These are phyloP conservation scores for Chromis chromis DNA, from an alignment of 2,797 vertebrate species.

Conservation along the genomic window DNA sequence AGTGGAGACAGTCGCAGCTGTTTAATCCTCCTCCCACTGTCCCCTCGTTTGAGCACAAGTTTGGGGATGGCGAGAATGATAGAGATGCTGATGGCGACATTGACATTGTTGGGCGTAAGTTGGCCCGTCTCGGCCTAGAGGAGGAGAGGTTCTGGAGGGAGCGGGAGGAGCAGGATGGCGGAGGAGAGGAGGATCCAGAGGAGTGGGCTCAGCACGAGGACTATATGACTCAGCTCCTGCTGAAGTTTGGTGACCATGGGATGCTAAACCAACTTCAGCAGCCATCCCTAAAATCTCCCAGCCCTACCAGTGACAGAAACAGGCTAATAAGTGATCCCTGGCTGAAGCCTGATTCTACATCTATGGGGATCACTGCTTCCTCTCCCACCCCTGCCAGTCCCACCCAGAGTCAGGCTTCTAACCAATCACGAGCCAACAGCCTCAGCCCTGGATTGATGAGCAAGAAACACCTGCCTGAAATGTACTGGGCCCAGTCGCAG, in stretches of 20 bases:
- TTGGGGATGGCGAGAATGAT: conserved; percentile 53
- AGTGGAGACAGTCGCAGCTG: conserved; percentile 92
- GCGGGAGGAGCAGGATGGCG: conserved; percentile 80
- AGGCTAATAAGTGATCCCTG: conserved; percentile 75
- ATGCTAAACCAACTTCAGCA: conserved; percentile 88
- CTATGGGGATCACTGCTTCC: conserved; percentile 64
- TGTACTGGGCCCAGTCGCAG: conserved; percentile 97
- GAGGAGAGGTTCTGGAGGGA: conserved; percentile 92
- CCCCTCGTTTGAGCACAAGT: conserved; percentile 58
- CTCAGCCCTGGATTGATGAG: conserved; percentile 86
- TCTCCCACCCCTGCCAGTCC: conserved; percentile 75
- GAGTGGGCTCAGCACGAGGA: conserved; percentile 99
- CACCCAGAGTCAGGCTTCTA: conserved; percentile 76
- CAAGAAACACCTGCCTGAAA: conserved; percentile 93
- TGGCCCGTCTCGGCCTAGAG: conserved; percentile 87
- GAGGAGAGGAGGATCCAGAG: conserved; percentile 92
- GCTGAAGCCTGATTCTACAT: conserved; percentile 72
- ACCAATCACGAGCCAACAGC: conserved; percentile 71
- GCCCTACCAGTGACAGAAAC: conserved; percentile 72
- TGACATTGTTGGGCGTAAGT: conserved; percentile 90
- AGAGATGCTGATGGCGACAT: conserved; percentile 69
- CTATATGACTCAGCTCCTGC: conserved; percentile 96
- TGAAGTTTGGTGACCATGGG: conserved; percentile 94
- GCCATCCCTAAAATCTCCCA: conserved; percentile 80
- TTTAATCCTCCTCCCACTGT: conserved; percentile 64